Percentiles rank a stretch among this genome's conserved stretches.
Evolutionary conservation across 2,797 vertebrate species (phyloP).

Genomic region (Pseudomugil gertrudae): DNA sequence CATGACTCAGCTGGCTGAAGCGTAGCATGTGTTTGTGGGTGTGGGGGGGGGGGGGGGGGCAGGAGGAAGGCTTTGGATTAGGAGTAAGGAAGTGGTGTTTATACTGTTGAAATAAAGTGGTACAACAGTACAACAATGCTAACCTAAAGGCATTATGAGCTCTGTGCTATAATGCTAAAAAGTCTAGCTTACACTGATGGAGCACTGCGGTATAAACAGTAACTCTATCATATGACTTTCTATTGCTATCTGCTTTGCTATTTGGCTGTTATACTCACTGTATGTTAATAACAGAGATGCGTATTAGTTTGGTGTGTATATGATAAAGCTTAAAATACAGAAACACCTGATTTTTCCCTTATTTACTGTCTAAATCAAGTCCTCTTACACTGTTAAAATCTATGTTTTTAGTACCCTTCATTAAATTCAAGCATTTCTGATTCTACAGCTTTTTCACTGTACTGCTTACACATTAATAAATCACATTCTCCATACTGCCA

Average conservation of each 20-base stretch:
- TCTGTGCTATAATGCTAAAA: slow-evolving; percentile 35
- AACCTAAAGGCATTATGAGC: slow-evolving; percentile 25
- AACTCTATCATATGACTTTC: slow-evolving; percentile 46
- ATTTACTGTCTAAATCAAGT: neutral
- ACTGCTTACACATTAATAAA: neutral
- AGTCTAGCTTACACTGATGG: slow-evolving; percentile 41
- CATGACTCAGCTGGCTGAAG: slow-evolving; percentile 66
- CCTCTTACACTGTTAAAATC: neutral
- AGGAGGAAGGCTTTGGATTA: neutral
- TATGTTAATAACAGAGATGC: slow-evolving; percentile 9
- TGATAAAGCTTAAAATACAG: slow-evolving; percentile 12
- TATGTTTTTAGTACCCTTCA: neutral
- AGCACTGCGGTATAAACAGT: slow-evolving; percentile 58
- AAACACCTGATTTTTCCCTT: slow-evolving; percentile 3
- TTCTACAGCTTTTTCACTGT: too few species aligned
- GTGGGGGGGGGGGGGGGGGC: neutral
- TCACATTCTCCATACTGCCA: neutral
- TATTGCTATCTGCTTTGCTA: slow-evolving; percentile 33
- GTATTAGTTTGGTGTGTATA: slow-evolving; percentile 17
- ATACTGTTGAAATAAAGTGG: slow-evolving; percentile 33
- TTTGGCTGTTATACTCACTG: slow-evolving; percentile 27
- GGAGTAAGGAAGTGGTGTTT: slow-evolving; percentile 1
- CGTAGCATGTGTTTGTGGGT: slow-evolving; percentile 12
- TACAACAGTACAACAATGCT: slow-evolving; percentile 31
- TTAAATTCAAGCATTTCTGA: neutral